These are phyloP conservation scores for Falco novaeseelandiae DNA, from an alignment of 2,797 vertebrate species.

Conservation along the genomic window DNA sequence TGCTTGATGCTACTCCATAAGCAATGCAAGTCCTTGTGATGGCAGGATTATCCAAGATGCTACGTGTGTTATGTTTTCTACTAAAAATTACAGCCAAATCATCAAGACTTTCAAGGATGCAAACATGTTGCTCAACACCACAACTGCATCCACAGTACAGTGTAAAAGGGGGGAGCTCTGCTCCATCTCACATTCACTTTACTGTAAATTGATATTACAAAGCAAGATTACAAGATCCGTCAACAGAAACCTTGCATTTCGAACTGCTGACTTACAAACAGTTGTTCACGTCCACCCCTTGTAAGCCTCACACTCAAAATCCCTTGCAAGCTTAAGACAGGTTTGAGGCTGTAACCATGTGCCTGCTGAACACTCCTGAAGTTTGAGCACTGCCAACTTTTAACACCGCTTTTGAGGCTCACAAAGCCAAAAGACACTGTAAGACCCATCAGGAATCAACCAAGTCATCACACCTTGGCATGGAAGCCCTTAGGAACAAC, in stretches of 20 bases:
- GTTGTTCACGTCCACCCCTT: neutral
- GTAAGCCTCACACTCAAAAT: neutral
- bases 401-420: neutral
- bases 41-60: neutral
- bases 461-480: neutral
- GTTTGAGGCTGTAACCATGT: neutral
- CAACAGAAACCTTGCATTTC: neutral
- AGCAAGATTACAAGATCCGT: neutral
- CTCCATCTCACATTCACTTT: neutral
- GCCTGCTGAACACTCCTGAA: neutral
- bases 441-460: neutral
- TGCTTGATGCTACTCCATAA: neutral
- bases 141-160: neutral
- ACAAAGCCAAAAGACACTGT: accelerated
- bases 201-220: neutral
- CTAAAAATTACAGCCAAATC: neutral
- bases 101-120: accelerated
- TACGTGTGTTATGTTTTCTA: accelerated
- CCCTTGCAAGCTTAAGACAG: neutral
- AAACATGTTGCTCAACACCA: neutral
- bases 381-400: neutral
- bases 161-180: neutral
- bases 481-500: neutral
- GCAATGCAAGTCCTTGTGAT: accelerated
- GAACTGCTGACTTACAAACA: neutral